Percentiles rank a stretch among this genome's conserved stretches.
These are phyloP conservation scores for Machaerirhynchus nigripectus DNA, from an alignment of 2,113 vertebrate genomes.

Conservation along the genomic window DNA sequence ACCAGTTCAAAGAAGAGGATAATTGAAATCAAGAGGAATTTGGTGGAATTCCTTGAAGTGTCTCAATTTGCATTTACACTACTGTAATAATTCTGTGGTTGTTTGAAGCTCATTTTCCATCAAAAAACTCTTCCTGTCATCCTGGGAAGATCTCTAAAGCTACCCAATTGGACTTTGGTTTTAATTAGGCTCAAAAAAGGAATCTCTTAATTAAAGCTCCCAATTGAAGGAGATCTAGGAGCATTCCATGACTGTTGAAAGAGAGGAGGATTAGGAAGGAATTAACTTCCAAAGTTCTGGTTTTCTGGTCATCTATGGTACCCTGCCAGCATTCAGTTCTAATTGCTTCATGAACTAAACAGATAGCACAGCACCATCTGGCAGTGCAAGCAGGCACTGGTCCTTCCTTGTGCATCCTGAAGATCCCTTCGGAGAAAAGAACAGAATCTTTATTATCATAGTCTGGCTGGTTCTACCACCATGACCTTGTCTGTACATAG, in stretches of 20 bases:
- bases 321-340: background rate
- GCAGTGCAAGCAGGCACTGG: background rate
- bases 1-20: background rate
- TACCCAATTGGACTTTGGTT: background rate
- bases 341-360: background rate
- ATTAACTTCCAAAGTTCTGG: background rate
- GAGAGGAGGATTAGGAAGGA: background rate
- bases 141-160: background rate
- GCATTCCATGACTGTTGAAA: background rate
- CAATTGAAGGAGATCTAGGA: constrained; percentile 19
- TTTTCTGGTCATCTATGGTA: background rate
- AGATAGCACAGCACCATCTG: background rate
- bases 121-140: background rate
- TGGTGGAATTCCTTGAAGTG: background rate
- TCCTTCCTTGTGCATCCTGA: background rate
- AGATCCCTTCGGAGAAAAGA: background rate
- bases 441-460: background rate
- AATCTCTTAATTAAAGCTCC: constrained; percentile 12
- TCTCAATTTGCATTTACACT: background rate
- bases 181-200: background rate
- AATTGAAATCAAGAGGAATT: constrained; percentile 11
- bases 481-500: background rate
- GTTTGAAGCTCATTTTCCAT: background rate
- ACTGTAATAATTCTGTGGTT: background rate
- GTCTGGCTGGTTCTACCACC: background rate